phyloP scores from a whole-genome alignment of 2,888 invertebrate species.

The Allophyes oxyacanthae region DNA sequence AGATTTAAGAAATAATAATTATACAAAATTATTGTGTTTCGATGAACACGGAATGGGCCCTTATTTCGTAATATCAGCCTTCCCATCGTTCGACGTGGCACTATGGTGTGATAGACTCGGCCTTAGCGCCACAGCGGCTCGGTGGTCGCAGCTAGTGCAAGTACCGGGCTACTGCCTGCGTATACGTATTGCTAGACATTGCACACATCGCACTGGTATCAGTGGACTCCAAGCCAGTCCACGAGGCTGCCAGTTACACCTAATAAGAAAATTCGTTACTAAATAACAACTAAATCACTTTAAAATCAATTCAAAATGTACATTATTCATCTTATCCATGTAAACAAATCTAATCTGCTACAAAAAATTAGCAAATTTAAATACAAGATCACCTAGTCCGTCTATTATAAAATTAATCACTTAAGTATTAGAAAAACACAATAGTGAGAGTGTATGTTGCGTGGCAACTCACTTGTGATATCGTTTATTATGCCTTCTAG shows the following conservation, averaged over 20 bases:
- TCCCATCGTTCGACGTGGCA: constrained; percentile 77
- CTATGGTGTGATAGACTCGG: constrained; percentile 53
- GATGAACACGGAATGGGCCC: constrained; percentile 84
- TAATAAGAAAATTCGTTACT: constrained; percentile 87
- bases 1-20: constrained; percentile 76
- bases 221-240: constrained; percentile 75
- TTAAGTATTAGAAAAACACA: constrained; percentile 88
- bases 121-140: constrained; percentile 51
- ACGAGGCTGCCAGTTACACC: constrained; percentile 83
- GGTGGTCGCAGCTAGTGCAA: constrained; percentile 27
- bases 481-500: constrained; percentile 83
- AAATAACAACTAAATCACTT: constrained; percentile 89
- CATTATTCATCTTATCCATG: constrained; percentile 85
- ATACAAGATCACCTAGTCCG: constrained; percentile 87
- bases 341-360: constrained; percentile 89
- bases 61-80: constrained; percentile 78
- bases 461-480: constrained; percentile 80
- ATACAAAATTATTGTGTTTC: constrained; percentile 81
- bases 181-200: constrained; percentile 77
- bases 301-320: constrained; percentile 89
- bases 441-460: constrained; percentile 74
- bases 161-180: constrained; percentile 13
- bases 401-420: constrained; percentile 87
- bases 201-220: constrained; percentile 87
- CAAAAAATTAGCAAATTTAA: constrained; percentile 89